Base-by-base conservation (phyloP, 2,113 vertebrate species). In the Malurus elegans region DNA sequence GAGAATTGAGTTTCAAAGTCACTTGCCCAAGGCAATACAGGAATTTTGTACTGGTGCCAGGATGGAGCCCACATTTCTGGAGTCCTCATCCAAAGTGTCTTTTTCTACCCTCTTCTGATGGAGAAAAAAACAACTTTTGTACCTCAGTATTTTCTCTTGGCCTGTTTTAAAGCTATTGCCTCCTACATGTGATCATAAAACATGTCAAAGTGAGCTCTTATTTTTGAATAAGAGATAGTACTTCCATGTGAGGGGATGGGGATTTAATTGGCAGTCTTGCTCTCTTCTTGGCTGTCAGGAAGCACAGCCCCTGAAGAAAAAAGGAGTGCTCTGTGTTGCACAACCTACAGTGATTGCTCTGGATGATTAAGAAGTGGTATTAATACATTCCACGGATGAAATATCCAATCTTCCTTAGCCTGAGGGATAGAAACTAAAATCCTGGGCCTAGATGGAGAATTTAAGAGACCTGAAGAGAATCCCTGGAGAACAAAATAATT, bases 341-440 rank as follows among this genome's bases (percentile, higher is more conserved):
- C 90, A 96, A 95, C 51, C n/a, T 94, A 10, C 67, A 54, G 25
- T 79, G 86, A 93, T 94, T 95, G 69, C 79, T 84, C 79, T 61
- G 53, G 72, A 90, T 96, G 82, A 96, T 95, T 97, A 95, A 96
- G 93, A 96, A 93, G 38, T 64, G 8, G 64, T 86, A 88, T 96
- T 95, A 95, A 93, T 80, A 75, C 69, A 86, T 95, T 96, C 90
- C 88, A 80, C 64, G 75, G 90, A 86, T 80, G 82, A 96, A 83
- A 42, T 93, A 80, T 86, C 93, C 93, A 93, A 88, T 96, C 92
- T 96, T 97, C 93, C 95, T 92, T 96, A 94, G 90, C 94, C 90
- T 61, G 42, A 93, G 93, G 94, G 75, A 71, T 16, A 96, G 96
- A 94, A 96, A 95, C 95, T 90, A 86, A 96, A 95, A 94, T 86